phyloP scores from a whole-genome alignment of 1,140 invertebrate genomes.

The Pissodes strobi region DNA sequence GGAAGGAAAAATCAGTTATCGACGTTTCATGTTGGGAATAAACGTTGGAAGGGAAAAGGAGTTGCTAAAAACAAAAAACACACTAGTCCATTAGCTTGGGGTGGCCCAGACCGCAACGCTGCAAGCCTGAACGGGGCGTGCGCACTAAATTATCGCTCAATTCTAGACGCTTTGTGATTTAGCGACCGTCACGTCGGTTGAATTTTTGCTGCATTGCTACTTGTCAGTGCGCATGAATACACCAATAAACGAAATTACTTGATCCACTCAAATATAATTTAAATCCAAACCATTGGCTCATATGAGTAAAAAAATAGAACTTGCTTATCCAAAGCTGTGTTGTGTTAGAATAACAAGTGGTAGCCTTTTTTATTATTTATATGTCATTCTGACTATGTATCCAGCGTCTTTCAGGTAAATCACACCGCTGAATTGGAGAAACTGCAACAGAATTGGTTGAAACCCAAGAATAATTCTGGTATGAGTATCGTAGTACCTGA shows the following conservation, averaged over 20 bases:
- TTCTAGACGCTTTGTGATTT: background rate
- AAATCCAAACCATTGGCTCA: too few relatives aligned
- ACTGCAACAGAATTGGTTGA: too few relatives aligned
- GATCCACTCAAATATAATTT: conserved; percentile 6
- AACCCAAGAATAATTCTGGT: too few relatives aligned
- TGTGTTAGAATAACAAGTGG: too few relatives aligned
- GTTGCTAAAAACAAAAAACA: conserved; percentile 37
- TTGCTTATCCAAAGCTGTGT: too few relatives aligned
- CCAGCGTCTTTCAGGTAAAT: too few relatives aligned
- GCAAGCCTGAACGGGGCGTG: conserved; percentile 25
- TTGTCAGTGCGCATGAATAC: too few relatives aligned
- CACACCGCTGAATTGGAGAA: too few relatives aligned
- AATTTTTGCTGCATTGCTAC: conserved; percentile 23
- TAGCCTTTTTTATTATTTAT: too few relatives aligned
- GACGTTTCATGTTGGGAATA: conserved; percentile 8
- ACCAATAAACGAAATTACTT: background rate
- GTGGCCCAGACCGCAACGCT: conserved; percentile 30
- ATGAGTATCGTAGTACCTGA: too few relatives aligned
- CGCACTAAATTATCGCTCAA: conserved; percentile 6
- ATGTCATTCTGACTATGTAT: too few relatives aligned
- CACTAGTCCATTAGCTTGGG: conserved; percentile 36
- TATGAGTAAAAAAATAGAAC: too few relatives aligned
- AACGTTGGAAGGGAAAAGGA: conserved; percentile 14
- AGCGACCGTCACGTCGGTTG: conserved; percentile 8
- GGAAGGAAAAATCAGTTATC: conserved; percentile 2